These are phyloP conservation scores for Galeruca laticollis DNA, from an alignment of 2,888 invertebrate genomes.

Conservation along the genomic window DNA sequence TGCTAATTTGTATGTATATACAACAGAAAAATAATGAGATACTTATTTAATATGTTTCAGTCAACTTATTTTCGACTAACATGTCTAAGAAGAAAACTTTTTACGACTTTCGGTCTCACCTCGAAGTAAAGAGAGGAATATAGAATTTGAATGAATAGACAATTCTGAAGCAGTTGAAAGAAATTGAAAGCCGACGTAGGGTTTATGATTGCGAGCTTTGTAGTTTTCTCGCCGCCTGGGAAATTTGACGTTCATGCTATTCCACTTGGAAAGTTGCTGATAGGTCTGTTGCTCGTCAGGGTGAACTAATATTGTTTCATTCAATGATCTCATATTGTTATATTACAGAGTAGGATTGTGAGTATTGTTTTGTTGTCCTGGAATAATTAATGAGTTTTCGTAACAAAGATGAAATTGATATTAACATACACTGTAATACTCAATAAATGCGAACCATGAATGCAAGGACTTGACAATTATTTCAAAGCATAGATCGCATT, in stretches of 20 bases:
- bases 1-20: no score
- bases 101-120: slow-evolving; percentile 7
- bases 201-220: slow-evolving; percentile 46
- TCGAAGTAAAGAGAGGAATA: slow-evolving; percentile 24
- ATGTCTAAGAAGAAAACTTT: slow-evolving; percentile 10
- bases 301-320: slow-evolving; percentile 43
- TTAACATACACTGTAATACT: no score
- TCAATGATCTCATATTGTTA: slow-evolving; percentile 12
- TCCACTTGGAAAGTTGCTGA: slow-evolving; percentile 40
- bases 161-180: slow-evolving; percentile 44
- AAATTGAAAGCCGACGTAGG: slow-evolving; percentile 45
- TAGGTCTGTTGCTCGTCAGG: slow-evolving; percentile 47
- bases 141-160: slow-evolving; percentile 49
- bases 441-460: no score
- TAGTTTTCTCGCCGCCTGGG: slow-evolving; percentile 46
- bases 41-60: background rate
- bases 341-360: background rate
- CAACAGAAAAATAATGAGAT: no score
- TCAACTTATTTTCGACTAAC: slow-evolving; percentile 15
- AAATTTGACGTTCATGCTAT: slow-evolving; percentile 45
- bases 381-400: background rate
- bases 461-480: no score
- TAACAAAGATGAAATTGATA: background rate
- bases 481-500: no score
- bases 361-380: slow-evolving; percentile 6